Base-by-base conservation (phyloP, 1,140 invertebrate species). In the Penaeus indicus region DNA sequence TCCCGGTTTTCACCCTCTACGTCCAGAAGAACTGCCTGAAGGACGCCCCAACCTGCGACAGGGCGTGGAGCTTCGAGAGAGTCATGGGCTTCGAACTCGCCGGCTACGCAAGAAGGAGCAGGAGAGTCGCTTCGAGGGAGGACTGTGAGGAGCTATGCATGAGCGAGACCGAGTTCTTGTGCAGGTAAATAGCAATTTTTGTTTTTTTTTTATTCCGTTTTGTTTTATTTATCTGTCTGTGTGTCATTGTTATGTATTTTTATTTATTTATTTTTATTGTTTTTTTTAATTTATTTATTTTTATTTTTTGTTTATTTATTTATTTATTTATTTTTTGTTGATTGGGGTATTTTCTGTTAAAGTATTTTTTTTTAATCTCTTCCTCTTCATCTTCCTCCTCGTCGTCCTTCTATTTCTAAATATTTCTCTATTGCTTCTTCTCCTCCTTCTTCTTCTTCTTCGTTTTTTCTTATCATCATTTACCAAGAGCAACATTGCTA, bases 1-100 rank as follows among this genome's bases (percentile, higher is more conserved):
- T 94, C 91, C 94, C 94, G 16, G 94, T 94, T 11, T 94, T 94
- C 91, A 94, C 94, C 0, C 92, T 94, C 67, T 94, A 94, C 91
- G 93, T 93, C 21, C 93, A 94, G 88, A 94, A 94, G 91, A 92
- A 93, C 60, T 94, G 94, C 90, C 86, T 94, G 2, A 77, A 64
- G 61, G 90, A 92, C 91, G 86, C 91, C 38, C 82, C 90, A 22
- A 85, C 91, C 42, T 93, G 93, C 85, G 89, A 91, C 27, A 88
- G 92, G 32, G 92, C 93, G 62, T 94, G 94, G 94, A 90, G 91
- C 61, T 94, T 93, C 90, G 94, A 94, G 91, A 90, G 93, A 25
- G 94, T 94, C 25, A 91, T 92, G 81, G 89, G 90, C 61, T 92
- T 92, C 81, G 91, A 92, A 75, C 86, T 92, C 38, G 77, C 89